Percentiles rank a stretch among this genome's conserved stretches.
Evolutionary conservation across 2,113 vertebrate genomes (phyloP).

Genomic region (Cariama cristata): DNA sequence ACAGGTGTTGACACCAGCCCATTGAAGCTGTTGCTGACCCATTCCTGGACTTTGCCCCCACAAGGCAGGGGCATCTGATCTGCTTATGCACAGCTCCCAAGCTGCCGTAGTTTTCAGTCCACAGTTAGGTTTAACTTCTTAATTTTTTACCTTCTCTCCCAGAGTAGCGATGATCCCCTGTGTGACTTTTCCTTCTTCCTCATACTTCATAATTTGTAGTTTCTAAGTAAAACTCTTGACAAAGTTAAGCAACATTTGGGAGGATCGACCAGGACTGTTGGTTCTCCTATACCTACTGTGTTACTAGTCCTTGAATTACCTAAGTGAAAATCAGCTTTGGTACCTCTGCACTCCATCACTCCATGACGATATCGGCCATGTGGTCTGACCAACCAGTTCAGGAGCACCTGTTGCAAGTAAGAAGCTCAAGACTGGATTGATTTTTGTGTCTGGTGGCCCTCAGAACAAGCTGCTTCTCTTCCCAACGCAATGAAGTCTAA

Average conservation of each 20-base stretch:
- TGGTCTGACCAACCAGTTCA: background rate
- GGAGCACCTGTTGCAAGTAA: background rate
- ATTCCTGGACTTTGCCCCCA: background rate
- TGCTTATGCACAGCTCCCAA: background rate
- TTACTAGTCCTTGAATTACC: background rate
- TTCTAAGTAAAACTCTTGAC: background rate
- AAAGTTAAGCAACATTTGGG: background rate
- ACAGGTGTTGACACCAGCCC: background rate
- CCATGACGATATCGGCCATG: accelerated
- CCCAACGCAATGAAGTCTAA: background rate
- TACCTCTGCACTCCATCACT: background rate
- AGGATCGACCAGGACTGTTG: background rate
- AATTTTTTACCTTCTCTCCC: background rate
- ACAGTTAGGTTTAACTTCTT: background rate
- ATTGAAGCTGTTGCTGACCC: background rate
- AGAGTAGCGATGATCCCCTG: background rate
- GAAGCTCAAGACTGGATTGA: background rate
- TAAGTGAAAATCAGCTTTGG: background rate
- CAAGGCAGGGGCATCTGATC: background rate
- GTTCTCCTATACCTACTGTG: background rate
- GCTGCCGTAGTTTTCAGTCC: background rate
- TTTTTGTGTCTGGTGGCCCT: background rate
- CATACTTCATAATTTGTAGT: background rate
- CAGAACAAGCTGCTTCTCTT: background rate
- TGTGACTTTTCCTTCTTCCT: background rate